Conservation (phyloP, 2,113 vertebrate genomes). For the Pelecanoides urinatrix region DNA sequence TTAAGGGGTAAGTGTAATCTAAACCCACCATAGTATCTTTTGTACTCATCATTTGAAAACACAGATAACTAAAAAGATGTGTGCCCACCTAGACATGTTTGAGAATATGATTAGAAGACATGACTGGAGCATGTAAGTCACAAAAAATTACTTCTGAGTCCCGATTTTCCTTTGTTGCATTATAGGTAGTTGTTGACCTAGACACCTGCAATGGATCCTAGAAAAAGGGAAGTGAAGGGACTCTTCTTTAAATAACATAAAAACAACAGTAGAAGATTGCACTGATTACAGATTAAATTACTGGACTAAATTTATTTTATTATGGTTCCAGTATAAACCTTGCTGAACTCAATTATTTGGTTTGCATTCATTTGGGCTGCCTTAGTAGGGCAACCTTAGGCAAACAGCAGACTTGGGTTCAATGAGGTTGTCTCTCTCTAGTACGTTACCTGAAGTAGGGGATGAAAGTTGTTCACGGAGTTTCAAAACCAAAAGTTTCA, state of each 20-base stretch:
- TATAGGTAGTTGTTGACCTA: neutral
- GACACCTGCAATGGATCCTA: neutral
- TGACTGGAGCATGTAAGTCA: neutral
- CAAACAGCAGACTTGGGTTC: neutral
- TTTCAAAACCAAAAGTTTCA: neutral
- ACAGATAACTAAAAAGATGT: neutral
- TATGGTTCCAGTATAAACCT: neutral
- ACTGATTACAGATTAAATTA: neutral
- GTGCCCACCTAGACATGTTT: neutral
- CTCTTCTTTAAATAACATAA: neutral
- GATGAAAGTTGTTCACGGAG: neutral
- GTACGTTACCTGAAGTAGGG: neutral
- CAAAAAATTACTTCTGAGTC: neutral
- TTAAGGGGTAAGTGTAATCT: neutral
- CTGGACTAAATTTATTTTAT: neutral
- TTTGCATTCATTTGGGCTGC: neutral
- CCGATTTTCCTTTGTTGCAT: neutral
- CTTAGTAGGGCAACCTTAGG: neutral
- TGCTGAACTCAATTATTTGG: neutral
- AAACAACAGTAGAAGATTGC: neutral
- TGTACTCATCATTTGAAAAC: neutral
- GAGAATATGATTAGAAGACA: neutral
- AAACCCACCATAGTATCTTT: neutral
- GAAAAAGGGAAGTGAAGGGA: neutral
- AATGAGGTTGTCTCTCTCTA: neutral